Evolutionary conservation across 2,113 vertebrate genomes (phyloP).

Genomic region (Rhinopithecus roxellana): DNA sequence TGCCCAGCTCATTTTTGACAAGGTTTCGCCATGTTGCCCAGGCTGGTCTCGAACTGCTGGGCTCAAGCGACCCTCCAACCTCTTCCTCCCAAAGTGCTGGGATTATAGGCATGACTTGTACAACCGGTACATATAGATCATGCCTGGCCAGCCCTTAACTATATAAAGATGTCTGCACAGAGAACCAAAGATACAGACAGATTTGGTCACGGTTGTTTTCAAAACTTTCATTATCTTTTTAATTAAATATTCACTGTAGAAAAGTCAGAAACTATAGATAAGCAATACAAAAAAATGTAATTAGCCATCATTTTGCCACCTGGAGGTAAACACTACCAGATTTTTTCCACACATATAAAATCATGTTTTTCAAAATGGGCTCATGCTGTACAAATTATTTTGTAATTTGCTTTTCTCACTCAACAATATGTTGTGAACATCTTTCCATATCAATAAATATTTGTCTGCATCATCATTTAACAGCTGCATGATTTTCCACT

Average conservation of each 20-base stretch:
- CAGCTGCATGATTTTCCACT: conserved; percentile 50
- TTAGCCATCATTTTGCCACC: conserved; percentile 61
- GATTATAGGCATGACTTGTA: too few relatives aligned
- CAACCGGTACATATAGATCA: too few relatives aligned
- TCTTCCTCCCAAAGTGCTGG: too few relatives aligned
- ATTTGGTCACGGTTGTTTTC: background rate
- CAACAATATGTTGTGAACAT: conserved; percentile 61
- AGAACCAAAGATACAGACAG: background rate
- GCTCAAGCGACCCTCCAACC: too few relatives aligned
- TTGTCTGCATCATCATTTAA: conserved; percentile 53
- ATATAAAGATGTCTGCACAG: background rate
- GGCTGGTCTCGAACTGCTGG: too few relatives aligned
- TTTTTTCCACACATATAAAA: conserved; percentile 23
- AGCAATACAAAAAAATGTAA: conserved; percentile 39
- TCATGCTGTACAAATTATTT: conserved; percentile 61
- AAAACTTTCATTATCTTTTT: background rate
- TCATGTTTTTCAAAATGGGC: conserved; percentile 23
- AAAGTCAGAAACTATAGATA: conserved; percentile 48
- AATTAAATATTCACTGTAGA: background rate
- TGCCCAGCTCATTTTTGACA: too few relatives aligned
- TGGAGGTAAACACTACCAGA: conserved; percentile 58
- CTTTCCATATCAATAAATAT: conserved; percentile 59
- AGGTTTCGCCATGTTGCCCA: too few relatives aligned
- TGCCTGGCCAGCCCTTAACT: background rate
- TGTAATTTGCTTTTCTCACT: conserved; percentile 63